phyloP scores from a whole-genome alignment of 2,888 invertebrate genomes.

The Thereva unica region DNA sequence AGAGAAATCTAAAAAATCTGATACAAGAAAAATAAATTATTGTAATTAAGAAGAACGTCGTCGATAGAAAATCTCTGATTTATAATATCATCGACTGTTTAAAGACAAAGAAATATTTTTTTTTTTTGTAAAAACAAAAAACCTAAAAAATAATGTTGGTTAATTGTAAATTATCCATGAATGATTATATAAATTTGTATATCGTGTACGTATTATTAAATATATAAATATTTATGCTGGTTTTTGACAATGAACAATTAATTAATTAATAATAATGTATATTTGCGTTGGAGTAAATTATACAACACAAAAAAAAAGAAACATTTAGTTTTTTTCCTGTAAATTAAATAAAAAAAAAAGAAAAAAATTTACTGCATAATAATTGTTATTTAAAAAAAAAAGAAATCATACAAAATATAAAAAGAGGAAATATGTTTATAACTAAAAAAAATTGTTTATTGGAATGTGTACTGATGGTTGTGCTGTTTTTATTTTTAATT shows the following conservation, averaged over 20 bases:
- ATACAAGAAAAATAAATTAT: no score
- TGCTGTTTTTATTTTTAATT: conserved; percentile 10
- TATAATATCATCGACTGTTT: not conserved
- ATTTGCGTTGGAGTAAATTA: conserved; percentile 17
- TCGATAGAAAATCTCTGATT: no score
- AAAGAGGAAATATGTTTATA: not conserved
- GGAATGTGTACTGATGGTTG: conserved; percentile 31
- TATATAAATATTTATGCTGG: no score
- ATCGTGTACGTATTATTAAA: no score
- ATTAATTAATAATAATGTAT: not conserved
- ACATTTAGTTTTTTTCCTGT: conserved; percentile 6
- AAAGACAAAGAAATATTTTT: conserved; percentile 9
- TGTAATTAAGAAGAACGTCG: no score
- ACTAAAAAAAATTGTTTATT: conserved; percentile 11
- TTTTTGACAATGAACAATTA: no score
- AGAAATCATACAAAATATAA: not conserved
- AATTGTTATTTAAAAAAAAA: no score
- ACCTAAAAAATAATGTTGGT: not conserved
- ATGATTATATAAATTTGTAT: no score
- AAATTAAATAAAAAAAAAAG: no score
- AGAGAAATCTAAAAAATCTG: no score
- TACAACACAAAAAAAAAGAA: conserved; percentile 21
- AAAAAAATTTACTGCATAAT: no score
- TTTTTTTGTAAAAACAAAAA: conserved; percentile 8
- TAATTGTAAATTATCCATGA: no score